Base-by-base conservation (phyloP, 2,888 invertebrate species). In the Ischnus inquisitorius region DNA sequence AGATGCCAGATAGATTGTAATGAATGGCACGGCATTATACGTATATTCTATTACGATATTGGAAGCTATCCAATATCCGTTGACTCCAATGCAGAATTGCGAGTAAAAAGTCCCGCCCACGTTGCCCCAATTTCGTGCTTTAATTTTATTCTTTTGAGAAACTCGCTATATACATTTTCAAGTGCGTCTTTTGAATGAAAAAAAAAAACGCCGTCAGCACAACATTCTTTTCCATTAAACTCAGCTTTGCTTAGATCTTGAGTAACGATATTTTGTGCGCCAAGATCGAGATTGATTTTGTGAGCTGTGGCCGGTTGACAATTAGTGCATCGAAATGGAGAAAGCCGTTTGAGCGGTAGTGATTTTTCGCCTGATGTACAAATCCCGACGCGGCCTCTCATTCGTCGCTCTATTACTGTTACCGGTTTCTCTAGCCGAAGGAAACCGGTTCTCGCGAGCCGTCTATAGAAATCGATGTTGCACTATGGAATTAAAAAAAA, bases 361-460 rank as follows among this genome's bases (percentile, higher is more conserved):
- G 64, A 51, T 64, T 3, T 75, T 39, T 19, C 62, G 19, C 19
- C 22, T 12, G 34, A 41, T 51, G 67, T 51, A 60, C 60, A 43
- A 34, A 48, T 60, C 28, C 28, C 43, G 54, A 16, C 54, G 19
- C 14, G 54, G 34, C 57, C 22, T 46, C 16, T 22, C 19, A 34
- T 43, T 22, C 39, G 41, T 43, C 39, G 41, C 54, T 46, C 16
- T 48, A 12, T 69, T 64, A n/a, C 25, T 39, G 51, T 67, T 60
- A 71, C 72, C 65, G 39, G 71, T 80, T 68, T 43, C 43, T 25
- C 57, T 48, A 25, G 43, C 16, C 43, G 8, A 62, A 62, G 25
- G 5, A 64, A 83, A 83, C 72, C 43, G 28, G 83, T 68, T 83
- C 48, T 60, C 25, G 51, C 54, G n/a, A 54, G 14, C 16, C 41